phyloP scores from a whole-genome alignment of 1,140 invertebrate species.

The Macrobrachium rosenbergii region DNA sequence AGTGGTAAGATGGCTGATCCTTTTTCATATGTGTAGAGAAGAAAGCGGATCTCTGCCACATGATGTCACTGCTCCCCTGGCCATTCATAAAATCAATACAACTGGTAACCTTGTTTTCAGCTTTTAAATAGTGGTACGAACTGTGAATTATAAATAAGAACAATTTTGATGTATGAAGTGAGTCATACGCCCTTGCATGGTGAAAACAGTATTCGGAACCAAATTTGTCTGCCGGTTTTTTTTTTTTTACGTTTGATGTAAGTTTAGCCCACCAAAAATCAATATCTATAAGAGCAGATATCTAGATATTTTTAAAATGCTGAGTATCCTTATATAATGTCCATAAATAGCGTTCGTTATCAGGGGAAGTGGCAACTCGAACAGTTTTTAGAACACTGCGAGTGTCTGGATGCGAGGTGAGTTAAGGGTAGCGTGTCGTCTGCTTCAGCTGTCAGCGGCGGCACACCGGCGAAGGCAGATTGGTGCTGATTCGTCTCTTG shows the following conservation, averaged over 20 bases:
- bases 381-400: conserved; percentile 27
- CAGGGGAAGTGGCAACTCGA: background rate
- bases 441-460: conserved; percentile 54
- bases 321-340: background rate
- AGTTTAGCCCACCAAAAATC: too few species aligned
- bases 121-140: background rate
- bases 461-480: conserved; percentile 24
- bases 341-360: background rate
- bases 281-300: too few species aligned
- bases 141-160: background rate
- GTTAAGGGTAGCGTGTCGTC: conserved; percentile 32
- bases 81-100: conserved; percentile 58
- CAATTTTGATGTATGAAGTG: background rate
- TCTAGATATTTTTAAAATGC: background rate
- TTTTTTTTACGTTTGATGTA: background rate
- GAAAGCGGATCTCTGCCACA: too few species aligned
- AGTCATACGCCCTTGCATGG: too few species aligned
- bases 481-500: background rate
- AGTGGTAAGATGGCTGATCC: too few species aligned
- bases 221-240: background rate
- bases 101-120: conserved; percentile 25
- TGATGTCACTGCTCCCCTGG: conserved; percentile 6
- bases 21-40: background rate
- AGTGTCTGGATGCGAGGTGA: background rate
- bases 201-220: background rate